Evolutionary conservation across 1,140 invertebrate species (phyloP).

Genomic region (Ceratitis capitata): DNA sequence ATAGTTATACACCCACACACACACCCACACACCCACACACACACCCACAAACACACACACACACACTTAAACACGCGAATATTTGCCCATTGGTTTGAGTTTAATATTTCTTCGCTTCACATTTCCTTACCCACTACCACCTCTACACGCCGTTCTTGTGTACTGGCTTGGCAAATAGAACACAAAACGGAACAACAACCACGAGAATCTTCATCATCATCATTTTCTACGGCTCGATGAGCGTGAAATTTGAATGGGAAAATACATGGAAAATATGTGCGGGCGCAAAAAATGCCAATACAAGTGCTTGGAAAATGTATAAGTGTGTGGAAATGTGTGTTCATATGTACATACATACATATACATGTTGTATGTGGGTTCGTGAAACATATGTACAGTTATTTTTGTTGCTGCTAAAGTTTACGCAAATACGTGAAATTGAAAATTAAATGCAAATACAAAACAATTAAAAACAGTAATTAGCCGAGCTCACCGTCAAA

Average conservation of each 20-base stretch:
- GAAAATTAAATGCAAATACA: background rate
- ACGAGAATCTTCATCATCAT: conserved; percentile 26
- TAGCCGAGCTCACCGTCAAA: background rate
- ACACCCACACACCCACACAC: background rate
- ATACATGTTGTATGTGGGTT: background rate
- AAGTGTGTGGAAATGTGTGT: background rate
- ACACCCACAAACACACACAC: background rate
- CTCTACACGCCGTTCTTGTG: background rate
- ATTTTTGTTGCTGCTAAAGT: too few relatives aligned
- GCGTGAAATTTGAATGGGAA: conserved; percentile 40
- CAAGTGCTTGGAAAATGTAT: too few relatives aligned
- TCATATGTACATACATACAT: background rate
- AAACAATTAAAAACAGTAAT: background rate
- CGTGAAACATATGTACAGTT: too few relatives aligned
- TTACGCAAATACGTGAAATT: background rate
- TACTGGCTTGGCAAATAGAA: background rate
- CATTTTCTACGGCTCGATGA: conserved; percentile 42
- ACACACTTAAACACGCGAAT: too few relatives aligned
- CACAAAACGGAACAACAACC: background rate
- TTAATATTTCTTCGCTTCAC: background rate
- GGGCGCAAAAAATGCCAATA: background rate
- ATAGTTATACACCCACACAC: background rate
- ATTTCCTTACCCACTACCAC: background rate
- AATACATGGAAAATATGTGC: conserved; percentile 21
- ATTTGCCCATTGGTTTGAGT: background rate